phyloP scores from a whole-genome alignment of 2,888 invertebrate genomes.

The Antheraea yamamai region DNA sequence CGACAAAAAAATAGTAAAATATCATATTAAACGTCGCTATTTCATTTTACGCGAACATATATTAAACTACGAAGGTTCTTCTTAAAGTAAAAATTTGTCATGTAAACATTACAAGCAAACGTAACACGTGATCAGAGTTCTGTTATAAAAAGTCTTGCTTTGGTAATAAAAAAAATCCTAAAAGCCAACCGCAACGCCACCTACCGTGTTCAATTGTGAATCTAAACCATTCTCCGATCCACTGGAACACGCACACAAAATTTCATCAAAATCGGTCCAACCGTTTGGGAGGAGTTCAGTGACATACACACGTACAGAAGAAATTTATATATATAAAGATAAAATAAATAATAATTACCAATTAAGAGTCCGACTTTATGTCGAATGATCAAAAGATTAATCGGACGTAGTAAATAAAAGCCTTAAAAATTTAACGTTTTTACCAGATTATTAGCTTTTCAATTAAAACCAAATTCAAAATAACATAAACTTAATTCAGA shows the following conservation, averaged over 20 bases:
- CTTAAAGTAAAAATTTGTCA: background rate
- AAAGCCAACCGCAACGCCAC: no score
- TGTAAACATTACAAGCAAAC: slow-evolving; percentile 2
- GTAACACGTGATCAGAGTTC: background rate
- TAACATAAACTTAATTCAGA: background rate
- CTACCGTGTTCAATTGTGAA: no score
- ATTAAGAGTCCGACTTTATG: background rate
- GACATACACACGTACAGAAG: no score
- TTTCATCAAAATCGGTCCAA: no score
- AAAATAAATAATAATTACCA: background rate
- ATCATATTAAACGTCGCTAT: background rate
- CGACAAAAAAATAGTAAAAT: background rate
- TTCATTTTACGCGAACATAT: background rate
- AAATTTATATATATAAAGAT: no score
- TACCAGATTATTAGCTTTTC: background rate
- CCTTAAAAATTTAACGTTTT: background rate
- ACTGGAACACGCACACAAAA: no score
- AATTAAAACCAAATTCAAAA: background rate
- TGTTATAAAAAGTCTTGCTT: background rate
- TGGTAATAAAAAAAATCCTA: no score
- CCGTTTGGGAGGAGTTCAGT: no score
- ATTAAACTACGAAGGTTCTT: background rate
- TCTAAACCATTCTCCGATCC: no score
- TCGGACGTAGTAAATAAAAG: background rate
- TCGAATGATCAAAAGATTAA: background rate